Percentiles rank a stretch among this genome's conserved stretches.
Evolutionary conservation across 2,888 invertebrate genomes (phyloP).

Genomic region (Troglohyphantes excavatus): DNA sequence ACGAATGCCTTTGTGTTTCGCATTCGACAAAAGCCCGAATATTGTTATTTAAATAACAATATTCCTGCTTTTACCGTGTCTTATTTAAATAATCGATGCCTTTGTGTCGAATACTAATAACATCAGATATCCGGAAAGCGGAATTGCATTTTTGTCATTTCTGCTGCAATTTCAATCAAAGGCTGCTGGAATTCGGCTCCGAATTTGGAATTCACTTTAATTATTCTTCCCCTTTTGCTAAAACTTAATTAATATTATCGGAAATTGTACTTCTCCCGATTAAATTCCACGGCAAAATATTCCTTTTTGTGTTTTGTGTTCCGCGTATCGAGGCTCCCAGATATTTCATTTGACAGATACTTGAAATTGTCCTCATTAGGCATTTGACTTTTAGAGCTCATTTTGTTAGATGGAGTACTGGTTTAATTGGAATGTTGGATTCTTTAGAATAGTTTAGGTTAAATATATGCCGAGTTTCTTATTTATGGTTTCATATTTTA

Average conservation of each 20-base stretch:
- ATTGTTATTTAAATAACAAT: no score
- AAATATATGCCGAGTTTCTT: not conserved
- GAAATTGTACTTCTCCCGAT: constrained; percentile 38
- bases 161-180: not conserved
- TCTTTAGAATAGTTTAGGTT: not conserved
- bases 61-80: no score
- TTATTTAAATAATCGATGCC: no score
- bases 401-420: constrained; percentile 17
- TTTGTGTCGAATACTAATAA: no score
- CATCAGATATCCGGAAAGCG: no score
- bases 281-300: constrained; percentile 39
- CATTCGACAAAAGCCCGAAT: no score
- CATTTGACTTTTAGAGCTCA: constrained; percentile 8
- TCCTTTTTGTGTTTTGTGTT: constrained; percentile 37
- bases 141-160: no score
- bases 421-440: constrained; percentile 35
- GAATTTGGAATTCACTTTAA: constrained; percentile 49
- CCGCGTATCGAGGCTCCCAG: not conserved
- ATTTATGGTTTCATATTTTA: not conserved
- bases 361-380: constrained; percentile 41
- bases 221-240: constrained; percentile 48
- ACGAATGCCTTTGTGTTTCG: no score
- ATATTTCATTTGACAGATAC: constrained; percentile 30
- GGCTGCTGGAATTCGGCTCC: not conserved
- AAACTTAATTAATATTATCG: constrained; percentile 66